Conservation (phyloP, 2,797 vertebrate species). For the Aldrovandia affinis region DNA sequence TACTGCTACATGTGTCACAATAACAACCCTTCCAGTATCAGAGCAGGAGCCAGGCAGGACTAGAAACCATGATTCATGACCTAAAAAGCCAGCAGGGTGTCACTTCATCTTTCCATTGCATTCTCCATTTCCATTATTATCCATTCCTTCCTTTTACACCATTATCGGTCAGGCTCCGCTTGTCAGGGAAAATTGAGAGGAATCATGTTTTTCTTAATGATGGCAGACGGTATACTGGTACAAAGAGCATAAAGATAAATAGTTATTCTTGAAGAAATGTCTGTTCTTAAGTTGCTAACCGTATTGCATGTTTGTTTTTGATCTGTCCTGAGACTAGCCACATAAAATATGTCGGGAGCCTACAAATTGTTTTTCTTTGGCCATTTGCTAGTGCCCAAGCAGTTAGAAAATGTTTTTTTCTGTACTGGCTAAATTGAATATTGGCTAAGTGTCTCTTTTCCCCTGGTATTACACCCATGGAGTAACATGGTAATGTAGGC, state of each 20-base stretch:
- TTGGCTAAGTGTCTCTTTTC: not conserved
- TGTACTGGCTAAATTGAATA: not conserved
- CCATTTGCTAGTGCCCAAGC: not conserved
- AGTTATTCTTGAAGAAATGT: slow-evolving; percentile 1
- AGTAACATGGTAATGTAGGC: slow-evolving; percentile 5
- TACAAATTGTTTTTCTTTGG: too few species aligned
- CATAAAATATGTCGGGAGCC: not conserved
- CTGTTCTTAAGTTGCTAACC: not conserved
- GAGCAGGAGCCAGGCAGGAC: not conserved
- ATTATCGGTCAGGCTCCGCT: not conserved
- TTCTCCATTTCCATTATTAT: not conserved
- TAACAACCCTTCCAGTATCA: not conserved
- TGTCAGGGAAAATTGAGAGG: not conserved
- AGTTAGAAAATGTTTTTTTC: not conserved
- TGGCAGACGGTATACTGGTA: not conserved
- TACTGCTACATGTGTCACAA: not conserved
- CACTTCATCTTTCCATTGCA: not conserved
- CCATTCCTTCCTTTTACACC: not conserved
- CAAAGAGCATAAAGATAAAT: not conserved
- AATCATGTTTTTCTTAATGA: not conserved
- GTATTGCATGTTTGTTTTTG: not conserved
- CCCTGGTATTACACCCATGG: not conserved
- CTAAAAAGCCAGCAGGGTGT: not conserved
- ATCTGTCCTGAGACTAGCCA: not conserved
- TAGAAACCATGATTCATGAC: not conserved